Evolutionary conservation across 2,113 vertebrate species (phyloP), one percentile per base, ranked within the genome.

Genomic region (Phalacrocorax pelagicus): DNA sequence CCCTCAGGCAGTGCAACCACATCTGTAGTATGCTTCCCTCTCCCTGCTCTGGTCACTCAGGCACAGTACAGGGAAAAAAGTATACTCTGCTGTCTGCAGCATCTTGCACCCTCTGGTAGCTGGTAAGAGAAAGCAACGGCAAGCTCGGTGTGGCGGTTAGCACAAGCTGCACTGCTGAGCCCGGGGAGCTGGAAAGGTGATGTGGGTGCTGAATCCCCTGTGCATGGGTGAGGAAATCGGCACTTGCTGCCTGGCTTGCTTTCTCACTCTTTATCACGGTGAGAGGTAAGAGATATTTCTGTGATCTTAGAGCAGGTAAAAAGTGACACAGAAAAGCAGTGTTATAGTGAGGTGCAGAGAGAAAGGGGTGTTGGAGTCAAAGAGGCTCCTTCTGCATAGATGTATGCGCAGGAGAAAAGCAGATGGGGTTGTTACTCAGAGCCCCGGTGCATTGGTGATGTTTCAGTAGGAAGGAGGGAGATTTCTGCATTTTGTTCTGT

Each of bases 111-210:
- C 7, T 58, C 29, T 32, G 29, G 51, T 51, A 71, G 44, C 17
- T 71, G 62, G 34, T 65, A 12, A 16, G 44, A 38, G 51, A 24
- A 36, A 36, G 52, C 0, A 1, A 14, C 32, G 32, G 65, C 10
- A 21, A 20, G 59, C 30, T 63, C 0, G 1, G 4, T 27, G 59
- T 0, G 8, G 46, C 49, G 42, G 19, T 42, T 30, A 3, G 40
- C 11, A 8, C 12, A 13, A 34, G 63, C 54, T 13, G 66, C 29
- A 2, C 7, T 1, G 3, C 19, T 1, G 3, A 34, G 34, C 46
- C 22, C 3, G 0, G 38, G 61, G 61, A 9, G n/a, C 40, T 34
- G 32, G 11, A 17, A 38, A 26, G 46, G 20, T 24, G 46, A 16
- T 21, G 59, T 40, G 81, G 27, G 67, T 4, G 3, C 67, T 16